Percentiles rank a stretch among this genome's conserved stretches.
phyloP scores from a whole-genome alignment of 2,113 vertebrate genomes.

The Dasypus novemcinctus region DNA sequence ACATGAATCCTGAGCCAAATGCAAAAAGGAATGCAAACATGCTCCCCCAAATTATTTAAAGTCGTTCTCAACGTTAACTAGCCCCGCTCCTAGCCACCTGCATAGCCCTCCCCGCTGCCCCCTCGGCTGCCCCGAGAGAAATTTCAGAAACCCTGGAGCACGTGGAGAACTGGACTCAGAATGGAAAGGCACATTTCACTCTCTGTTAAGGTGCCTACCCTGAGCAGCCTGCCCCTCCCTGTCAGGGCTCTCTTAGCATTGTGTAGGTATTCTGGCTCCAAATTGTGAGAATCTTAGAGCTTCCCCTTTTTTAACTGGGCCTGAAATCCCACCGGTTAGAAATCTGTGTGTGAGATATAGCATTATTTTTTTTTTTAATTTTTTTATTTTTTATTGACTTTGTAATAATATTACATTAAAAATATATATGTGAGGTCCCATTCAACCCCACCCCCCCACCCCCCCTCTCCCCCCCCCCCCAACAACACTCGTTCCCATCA shows the following conservation, averaged over 20 bases:
- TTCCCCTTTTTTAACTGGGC: background rate
- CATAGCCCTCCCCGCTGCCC: background rate
- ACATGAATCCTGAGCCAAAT: slow-evolving; percentile 51
- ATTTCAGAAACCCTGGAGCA: background rate
- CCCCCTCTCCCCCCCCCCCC: too few species aligned
- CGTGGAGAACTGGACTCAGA: background rate
- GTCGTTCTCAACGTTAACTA: slow-evolving; percentile 19
- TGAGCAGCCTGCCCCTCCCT: background rate
- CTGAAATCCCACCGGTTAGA: background rate
- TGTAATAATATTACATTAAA: too few species aligned
- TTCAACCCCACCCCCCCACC: too few species aligned
- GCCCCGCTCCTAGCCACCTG: background rate
- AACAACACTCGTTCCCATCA: too few species aligned
- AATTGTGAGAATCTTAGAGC: slow-evolving; percentile 16
- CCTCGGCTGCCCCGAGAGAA: background rate
- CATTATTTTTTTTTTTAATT: too few species aligned
- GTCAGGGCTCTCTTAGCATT: background rate
- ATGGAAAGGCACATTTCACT: background rate
- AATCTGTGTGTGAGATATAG: background rate
- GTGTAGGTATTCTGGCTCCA: background rate
- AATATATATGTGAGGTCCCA: too few species aligned
- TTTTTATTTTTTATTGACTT: too few species aligned
- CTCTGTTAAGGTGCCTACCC: rapidly evolving
- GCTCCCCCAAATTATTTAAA: slow-evolving; percentile 56
- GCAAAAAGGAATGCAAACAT: slow-evolving; percentile 66